phyloP scores from a whole-genome alignment of 2,888 invertebrate genomes.

The Spilosoma lubricipeda region DNA sequence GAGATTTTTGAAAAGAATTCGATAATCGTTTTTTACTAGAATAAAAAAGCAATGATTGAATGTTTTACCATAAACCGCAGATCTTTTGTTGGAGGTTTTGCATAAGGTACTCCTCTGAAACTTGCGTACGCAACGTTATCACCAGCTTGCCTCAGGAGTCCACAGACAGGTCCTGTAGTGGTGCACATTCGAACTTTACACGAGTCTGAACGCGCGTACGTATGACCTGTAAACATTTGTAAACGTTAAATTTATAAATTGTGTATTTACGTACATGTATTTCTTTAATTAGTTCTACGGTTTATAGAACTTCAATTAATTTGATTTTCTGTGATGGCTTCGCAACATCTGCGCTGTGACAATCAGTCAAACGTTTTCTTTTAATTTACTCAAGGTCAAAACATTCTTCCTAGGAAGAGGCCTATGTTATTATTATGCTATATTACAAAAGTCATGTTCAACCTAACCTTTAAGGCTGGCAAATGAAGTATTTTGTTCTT shows the following conservation, averaged over 20 bases:
- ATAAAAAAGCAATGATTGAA: neutral
- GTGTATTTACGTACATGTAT: neutral
- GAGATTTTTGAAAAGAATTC: neutral
- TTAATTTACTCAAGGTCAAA: no score
- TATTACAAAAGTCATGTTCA: no score
- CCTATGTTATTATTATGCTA: no score
- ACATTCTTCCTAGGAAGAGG: no score
- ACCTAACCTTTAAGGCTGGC: no score
- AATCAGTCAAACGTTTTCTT: no score
- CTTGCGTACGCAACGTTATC: constrained; percentile 66
- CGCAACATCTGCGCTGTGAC: no score
- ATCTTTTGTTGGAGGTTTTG: constrained; percentile 71
- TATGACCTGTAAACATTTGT: constrained; percentile 40
- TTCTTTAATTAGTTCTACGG: no score
- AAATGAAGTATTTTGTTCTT: no score
- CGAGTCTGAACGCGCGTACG: constrained; percentile 35
- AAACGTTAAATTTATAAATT: neutral
- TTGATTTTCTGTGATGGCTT: no score
- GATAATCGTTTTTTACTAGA: neutral
- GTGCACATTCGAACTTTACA: constrained; percentile 55
- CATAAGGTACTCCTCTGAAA: constrained; percentile 80
- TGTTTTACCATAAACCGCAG: constrained; percentile 70
- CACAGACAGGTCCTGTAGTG: constrained; percentile 70
- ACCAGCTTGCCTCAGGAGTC: constrained; percentile 55
- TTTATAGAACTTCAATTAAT: no score